Evolutionary conservation across 2,797 vertebrate genomes (phyloP), one percentile per base, ranked within the genome.

Genomic region (Hydrocynus forskahlii): DNA sequence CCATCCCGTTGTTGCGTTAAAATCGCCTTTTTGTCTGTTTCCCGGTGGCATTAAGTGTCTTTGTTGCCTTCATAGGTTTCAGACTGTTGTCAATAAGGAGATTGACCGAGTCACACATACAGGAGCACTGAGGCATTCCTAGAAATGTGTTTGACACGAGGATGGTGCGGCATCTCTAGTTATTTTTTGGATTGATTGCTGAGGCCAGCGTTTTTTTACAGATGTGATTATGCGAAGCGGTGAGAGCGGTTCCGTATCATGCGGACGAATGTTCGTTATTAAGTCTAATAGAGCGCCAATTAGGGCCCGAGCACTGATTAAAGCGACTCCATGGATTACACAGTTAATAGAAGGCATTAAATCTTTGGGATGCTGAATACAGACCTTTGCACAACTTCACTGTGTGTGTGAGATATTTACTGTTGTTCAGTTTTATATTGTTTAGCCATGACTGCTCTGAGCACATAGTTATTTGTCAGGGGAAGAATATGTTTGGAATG

Each of bases 181-280:
- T 57, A 25, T 71, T 45, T n/a, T 69, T 54, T 54, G 45, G 55
- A 43, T 9, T 71, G 19, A 5, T 55, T 17, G 4, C n/a, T 66
- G 69, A 55, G 80, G 66, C 55, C 60, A 70, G 62, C 23, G 2
- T 17, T 54, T 79, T n/a, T 71, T 50, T 52, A 13, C 29, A 21
- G 62, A 35, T 67, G 1, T 7, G 29, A 60, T 69, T 21, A 43
- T 4, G 59, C 12, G 14, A 68, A 59, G 35, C 57, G 40, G 6
- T 21, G 63, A 50, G 54, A 35, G 35, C 35, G 7, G 14, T 54
- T 29, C 38, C 12, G 5, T 50, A 14, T 54, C 13, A 66, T 4
- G 75, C 19, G 43, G 75, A 69, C 60, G 45, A 81, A 62, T 40
- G 64, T 76, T 63, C 1, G 55, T 52, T 70, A 70, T 81, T 70